Evolutionary conservation across 2,797 vertebrate genomes (phyloP).

Genomic region (Semotilus atromaculatus): DNA sequence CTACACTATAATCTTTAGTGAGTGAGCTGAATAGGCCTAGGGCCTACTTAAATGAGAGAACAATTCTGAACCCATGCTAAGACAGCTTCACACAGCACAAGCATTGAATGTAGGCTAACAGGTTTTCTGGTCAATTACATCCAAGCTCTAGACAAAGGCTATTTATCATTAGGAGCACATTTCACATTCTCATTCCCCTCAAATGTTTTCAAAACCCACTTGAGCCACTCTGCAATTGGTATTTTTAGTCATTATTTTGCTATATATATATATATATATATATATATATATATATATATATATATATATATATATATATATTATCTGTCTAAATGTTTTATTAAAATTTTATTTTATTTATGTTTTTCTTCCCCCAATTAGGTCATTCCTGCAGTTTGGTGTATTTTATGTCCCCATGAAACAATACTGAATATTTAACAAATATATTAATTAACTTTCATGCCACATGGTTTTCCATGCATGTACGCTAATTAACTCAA

Average conservation of each 20-base stretch:
- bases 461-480: no score
- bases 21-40: neutral
- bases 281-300: no score
- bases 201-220: neutral
- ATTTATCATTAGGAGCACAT: constrained; percentile 17
- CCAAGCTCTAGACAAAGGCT: neutral
- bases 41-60: neutral
- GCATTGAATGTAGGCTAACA: neutral
- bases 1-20: neutral
- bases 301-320: no score
- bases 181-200: neutral
- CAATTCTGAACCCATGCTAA: constrained; percentile 9
- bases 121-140: constrained; percentile 2
- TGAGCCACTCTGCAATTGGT: neutral
- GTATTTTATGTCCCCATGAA: no score
- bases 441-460: neutral
- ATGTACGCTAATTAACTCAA: neutral
- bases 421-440: neutral
- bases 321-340: no score
- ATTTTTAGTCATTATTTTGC: neutral
- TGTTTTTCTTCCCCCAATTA: no score
- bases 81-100: neutral
- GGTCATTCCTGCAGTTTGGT: no score
- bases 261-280: no score
- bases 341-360: no score